Conservation (phyloP, 2,888 invertebrate genomes). For the Tetropium fuscum region DNA sequence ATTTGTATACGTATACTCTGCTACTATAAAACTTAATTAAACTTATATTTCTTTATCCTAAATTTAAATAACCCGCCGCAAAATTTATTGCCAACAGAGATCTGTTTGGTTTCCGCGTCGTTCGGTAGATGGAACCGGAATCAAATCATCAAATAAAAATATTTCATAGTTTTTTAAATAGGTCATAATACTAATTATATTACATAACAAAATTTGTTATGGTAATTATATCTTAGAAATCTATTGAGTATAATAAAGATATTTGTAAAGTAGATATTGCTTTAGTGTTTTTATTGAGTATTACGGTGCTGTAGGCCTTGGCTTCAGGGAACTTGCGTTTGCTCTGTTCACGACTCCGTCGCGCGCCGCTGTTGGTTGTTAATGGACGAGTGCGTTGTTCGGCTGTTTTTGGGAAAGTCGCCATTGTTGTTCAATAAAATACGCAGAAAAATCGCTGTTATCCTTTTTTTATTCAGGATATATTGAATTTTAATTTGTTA, state of each 20-base stretch:
- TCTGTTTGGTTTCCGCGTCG: not conserved
- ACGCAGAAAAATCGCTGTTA: conserved; percentile 47
- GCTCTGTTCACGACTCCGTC: conserved; percentile 58
- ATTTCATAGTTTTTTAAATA: conserved; percentile 19
- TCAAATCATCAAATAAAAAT: conserved; percentile 10
- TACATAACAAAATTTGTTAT: not conserved
- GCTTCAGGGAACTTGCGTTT: conserved; percentile 57
- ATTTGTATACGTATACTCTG: no score
- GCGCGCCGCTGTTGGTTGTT: conserved; percentile 51
- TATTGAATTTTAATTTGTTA: conserved; percentile 13
- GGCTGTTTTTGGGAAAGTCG: conserved; percentile 63
- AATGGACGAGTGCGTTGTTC: conserved; percentile 63
- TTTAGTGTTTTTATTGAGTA: conserved; percentile 37
- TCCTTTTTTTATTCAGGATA: conserved; percentile 4
- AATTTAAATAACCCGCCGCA: conserved; percentile 13
- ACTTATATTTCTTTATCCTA: no score
- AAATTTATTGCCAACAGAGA: no score
- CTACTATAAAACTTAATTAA: no score
- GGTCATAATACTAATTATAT: not conserved
- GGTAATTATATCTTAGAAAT: conserved; percentile 1
- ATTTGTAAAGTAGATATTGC: not conserved
- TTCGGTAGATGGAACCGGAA: conserved; percentile 4
- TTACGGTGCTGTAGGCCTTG: conserved; percentile 53
- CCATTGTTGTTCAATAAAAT: conserved; percentile 65
- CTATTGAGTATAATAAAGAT: not conserved